Evolutionary conservation across 2,888 invertebrate genomes (phyloP).

Genomic region (Calliopum simillimum): DNA sequence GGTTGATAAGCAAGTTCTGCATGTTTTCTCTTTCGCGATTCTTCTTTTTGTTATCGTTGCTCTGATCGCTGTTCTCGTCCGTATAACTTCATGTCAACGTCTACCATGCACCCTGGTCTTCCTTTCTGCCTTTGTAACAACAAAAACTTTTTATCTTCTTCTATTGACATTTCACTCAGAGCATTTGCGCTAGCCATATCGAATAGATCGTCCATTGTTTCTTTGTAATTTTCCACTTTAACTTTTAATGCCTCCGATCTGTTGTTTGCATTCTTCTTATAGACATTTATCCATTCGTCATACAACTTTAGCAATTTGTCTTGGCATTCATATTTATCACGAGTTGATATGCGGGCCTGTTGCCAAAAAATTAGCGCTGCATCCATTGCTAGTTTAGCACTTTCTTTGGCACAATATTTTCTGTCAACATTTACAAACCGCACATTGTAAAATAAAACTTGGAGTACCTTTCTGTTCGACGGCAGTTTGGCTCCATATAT

Average conservation of each 20-base stretch:
- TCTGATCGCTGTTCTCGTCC: background rate
- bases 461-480: background rate
- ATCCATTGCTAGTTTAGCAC: background rate
- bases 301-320: conserved; percentile 15
- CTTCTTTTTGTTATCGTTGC: too few relatives aligned
- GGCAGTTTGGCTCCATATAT: too few relatives aligned
- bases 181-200: too few relatives aligned
- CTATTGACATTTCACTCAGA: conserved; percentile 3
- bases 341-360: too few relatives aligned
- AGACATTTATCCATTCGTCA: background rate
- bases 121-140: conserved; percentile 17
- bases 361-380: too few relatives aligned
- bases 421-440: conserved; percentile 1
- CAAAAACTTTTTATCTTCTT: conserved; percentile 21
- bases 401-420: conserved; percentile 3
- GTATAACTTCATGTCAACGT: conserved; percentile 19
- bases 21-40: too few relatives aligned
- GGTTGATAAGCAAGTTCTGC: too few relatives aligned
- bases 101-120: conserved; percentile 14
- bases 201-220: background rate
- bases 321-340: conserved; percentile 9
- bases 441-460: conserved; percentile 1
- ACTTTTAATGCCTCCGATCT: conserved; percentile 2
- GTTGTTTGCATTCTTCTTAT: background rate
- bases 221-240: background rate